Conservation (phyloP, 1,140 invertebrate genomes). For the Hestina assimilis region DNA sequence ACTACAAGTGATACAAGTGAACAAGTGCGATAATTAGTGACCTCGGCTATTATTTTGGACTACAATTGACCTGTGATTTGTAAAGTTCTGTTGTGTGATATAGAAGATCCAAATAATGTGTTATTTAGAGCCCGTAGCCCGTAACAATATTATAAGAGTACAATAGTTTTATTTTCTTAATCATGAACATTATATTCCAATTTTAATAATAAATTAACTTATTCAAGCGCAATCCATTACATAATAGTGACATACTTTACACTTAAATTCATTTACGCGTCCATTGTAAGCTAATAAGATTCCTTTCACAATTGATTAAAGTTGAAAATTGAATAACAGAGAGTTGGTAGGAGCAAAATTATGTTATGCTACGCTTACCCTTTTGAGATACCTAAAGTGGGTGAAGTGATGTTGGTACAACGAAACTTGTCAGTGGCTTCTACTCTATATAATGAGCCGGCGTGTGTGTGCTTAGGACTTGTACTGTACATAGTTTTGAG, state of each 20-base stretch:
- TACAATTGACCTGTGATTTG: no score
- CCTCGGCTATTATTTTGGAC: no score
- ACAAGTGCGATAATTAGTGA: no score
- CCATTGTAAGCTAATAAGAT: not conserved
- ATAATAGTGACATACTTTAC: constrained; percentile 7
- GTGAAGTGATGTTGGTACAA: constrained; percentile 20
- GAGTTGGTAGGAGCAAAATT: constrained; percentile 7
- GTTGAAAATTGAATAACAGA: constrained; percentile 3
- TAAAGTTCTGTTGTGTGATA: no score
- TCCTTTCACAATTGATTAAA: not conserved
- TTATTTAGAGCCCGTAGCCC: no score
- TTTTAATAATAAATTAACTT: constrained; percentile 10
- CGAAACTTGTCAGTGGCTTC: constrained; percentile 21
- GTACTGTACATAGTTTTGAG: not conserved
- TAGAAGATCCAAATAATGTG: no score
- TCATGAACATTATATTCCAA: not conserved
- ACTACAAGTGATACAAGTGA: no score
- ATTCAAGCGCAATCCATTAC: constrained; percentile 16
- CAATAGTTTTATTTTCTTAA: not conserved
- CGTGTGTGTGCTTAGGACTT: constrained; percentile 4
- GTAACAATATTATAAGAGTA: no score
- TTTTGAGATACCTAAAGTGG: constrained; percentile 19
- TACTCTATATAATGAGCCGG: constrained; percentile 17
- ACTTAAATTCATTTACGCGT: constrained; percentile 14
- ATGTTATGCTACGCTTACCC: constrained; percentile 17